Evolutionary conservation across 2,113 vertebrate genomes (phyloP).

Genomic region (Sclerurus mexicanus): DNA sequence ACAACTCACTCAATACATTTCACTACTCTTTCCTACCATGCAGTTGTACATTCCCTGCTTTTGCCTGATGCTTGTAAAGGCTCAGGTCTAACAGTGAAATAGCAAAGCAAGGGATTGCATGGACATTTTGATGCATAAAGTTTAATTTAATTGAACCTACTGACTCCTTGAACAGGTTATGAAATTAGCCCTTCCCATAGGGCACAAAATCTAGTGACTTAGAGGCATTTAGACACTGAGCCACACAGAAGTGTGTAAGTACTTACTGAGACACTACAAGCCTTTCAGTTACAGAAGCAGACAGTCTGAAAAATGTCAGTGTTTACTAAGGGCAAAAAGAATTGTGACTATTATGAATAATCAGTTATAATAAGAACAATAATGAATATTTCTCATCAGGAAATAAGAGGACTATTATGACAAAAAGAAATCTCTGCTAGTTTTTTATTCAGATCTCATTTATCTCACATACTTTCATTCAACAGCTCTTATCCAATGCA

Average conservation of each 20-base stretch:
- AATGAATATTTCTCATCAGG: neutral
- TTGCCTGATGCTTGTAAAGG: neutral
- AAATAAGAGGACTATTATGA: neutral
- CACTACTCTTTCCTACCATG: neutral
- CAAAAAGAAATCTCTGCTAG: neutral
- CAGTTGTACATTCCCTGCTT: neutral
- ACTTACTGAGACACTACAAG: neutral
- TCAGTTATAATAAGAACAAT: neutral
- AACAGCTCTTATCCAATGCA: neutral
- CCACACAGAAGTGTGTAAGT: neutral
- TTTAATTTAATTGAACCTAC: neutral
- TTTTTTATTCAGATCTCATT: neutral
- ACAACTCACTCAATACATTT: neutral
- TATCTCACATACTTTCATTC: neutral
- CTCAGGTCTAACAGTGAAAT: neutral
- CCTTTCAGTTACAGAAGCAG: neutral
- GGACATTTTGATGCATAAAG: neutral
- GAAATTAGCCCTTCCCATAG: neutral
- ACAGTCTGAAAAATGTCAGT: neutral
- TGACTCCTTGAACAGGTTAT: neutral
- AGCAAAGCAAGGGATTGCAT: neutral
- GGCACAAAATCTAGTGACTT: neutral
- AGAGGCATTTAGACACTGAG: neutral
- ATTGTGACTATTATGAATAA: neutral
- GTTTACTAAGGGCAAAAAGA: neutral